Conservation (phyloP, 35 echinoderm and acorn worm genomes). For the Lytechinus variegatus region DNA sequence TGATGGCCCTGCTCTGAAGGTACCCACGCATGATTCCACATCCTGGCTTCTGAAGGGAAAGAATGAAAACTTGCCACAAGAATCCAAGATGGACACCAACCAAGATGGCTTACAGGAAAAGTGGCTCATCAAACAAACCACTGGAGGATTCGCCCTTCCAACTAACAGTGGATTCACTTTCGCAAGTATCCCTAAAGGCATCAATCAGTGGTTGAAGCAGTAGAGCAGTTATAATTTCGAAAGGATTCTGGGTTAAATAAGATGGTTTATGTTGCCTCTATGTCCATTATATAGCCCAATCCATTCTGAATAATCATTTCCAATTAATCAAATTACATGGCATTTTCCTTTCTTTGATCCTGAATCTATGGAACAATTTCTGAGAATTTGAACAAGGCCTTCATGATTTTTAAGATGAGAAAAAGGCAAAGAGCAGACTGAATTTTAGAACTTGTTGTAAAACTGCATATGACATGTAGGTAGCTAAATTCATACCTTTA, state of each 20-base stretch:
- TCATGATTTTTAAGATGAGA: too few relatives aligned
- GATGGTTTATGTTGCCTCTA: background rate
- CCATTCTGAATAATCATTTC: background rate
- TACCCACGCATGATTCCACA: background rate
- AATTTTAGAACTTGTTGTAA: too few relatives aligned
- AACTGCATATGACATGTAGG: too few relatives aligned
- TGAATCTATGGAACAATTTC: too few relatives aligned
- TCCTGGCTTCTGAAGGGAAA: background rate
- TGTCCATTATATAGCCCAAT: background rate
- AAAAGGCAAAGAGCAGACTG: too few relatives aligned
- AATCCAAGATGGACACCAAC: background rate
- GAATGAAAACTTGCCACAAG: background rate
- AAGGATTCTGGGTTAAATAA: background rate
- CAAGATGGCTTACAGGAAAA: background rate
- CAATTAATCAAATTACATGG: background rate
- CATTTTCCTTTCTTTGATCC: too few relatives aligned
- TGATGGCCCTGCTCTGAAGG: background rate
- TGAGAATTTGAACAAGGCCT: too few relatives aligned
- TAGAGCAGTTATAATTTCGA: background rate
- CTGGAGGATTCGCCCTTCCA: background rate
- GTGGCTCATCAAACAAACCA: slow-evolving; percentile 21
- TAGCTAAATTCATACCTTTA: too few relatives aligned
- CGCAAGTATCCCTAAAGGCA: background rate
- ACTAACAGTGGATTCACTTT: background rate
- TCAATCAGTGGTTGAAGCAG: slow-evolving; percentile 42